Percentiles rank a stretch among this genome's conserved stretches.
Conservation (phyloP, 2,888 invertebrate genomes). For the Eupelmus urozonus region DNA sequence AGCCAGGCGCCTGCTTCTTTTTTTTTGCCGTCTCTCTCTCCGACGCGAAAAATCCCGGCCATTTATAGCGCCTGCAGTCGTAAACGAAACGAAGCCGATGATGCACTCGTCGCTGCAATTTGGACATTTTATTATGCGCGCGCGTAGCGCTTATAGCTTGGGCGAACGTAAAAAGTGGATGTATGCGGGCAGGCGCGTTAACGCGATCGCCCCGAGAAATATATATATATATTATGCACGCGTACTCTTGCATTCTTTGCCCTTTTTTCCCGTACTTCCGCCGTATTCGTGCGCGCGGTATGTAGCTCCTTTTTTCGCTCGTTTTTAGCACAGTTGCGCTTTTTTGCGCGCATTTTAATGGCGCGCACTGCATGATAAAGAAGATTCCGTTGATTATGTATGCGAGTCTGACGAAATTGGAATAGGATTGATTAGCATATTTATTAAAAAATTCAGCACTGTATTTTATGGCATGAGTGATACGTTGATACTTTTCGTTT, state of each 20-base stretch:
- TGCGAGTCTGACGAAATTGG: conserved; percentile 22
- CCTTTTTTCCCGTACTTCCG: neutral
- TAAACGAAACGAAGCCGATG: neutral
- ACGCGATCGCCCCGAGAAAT: neutral
- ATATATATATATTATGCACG: neutral
- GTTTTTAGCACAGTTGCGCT: too few species aligned
- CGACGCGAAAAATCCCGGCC: neutral
- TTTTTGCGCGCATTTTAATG: conserved; percentile 13
- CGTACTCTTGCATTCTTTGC: neutral
- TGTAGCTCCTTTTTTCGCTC: neutral
- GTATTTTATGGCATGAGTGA: conserved; percentile 12
- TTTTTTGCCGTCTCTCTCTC: too few species aligned
- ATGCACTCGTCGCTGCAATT: neutral
- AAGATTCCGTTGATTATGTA: conserved; percentile 31
- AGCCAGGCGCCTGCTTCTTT: too few species aligned
- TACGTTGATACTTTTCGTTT: neutral
- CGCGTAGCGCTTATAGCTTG: neutral
- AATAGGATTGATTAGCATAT: conserved; percentile 51
- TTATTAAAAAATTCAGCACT: conserved; percentile 42
- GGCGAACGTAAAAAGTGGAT: neutral
- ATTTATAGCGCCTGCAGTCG: neutral
- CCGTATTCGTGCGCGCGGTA: neutral
- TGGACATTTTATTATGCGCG: neutral
- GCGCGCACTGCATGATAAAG: neutral
- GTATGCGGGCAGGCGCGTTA: neutral